Percentiles rank a stretch among this genome's conserved stretches.
Evolutionary conservation across 2,797 vertebrate species (phyloP).

Genomic region (Galagoides demidoff): DNA sequence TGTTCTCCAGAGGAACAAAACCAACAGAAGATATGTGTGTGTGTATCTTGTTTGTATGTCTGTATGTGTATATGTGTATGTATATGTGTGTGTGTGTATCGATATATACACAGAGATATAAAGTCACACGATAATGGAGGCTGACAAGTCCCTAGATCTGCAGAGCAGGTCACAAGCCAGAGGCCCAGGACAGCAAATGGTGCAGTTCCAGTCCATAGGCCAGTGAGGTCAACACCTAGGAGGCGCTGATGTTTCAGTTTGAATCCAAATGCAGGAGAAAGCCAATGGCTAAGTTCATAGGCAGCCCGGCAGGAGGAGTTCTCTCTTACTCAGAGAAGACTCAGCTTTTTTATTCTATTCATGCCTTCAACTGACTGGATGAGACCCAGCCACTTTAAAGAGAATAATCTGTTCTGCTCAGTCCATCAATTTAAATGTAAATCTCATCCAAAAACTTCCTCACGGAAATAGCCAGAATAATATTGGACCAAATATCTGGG

Average conservation of each 20-base stretch:
- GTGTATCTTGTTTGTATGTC: not conserved
- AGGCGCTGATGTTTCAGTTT: not conserved
- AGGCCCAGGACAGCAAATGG: not conserved
- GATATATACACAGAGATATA: too few species aligned
- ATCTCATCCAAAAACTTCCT: not conserved
- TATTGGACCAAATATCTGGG: not conserved
- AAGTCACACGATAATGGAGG: not conserved
- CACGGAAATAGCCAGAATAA: not conserved
- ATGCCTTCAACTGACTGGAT: not conserved
- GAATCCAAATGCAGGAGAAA: not conserved
- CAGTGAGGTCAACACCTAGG: not conserved
- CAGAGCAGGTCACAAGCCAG: not conserved
- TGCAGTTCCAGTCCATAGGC: not conserved
- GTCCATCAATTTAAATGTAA: not conserved
- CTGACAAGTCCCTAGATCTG: not conserved
- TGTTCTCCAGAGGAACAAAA: not conserved
- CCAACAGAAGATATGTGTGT: not conserved
- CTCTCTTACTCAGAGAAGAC: not conserved
- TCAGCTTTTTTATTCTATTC: not conserved
- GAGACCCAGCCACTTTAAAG: not conserved
- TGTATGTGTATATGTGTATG: too few species aligned
- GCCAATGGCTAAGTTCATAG: not conserved
- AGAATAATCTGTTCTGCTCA: not conserved
- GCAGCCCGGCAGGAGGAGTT: not conserved
- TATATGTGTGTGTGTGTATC: too few species aligned